A percentile compares a stretch with the other conserved stretches of the same genome.
Evolutionary conservation across 2,888 invertebrate species (phyloP).

Genomic region (Ernsta delagoae): DNA sequence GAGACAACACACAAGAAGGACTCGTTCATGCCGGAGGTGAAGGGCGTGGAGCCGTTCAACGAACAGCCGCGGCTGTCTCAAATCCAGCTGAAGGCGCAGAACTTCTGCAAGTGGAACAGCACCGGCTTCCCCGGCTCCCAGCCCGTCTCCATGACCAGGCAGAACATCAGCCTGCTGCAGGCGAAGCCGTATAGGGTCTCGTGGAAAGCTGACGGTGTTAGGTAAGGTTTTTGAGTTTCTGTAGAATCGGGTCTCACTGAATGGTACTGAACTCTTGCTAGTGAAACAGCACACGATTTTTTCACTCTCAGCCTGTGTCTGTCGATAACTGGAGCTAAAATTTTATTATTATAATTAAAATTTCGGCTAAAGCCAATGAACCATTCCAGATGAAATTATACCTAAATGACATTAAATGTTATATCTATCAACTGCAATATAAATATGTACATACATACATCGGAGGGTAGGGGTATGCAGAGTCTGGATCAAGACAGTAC

Average conservation of each 20-base stretch:
- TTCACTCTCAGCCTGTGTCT: constrained; percentile 97
- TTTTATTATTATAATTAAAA: no score
- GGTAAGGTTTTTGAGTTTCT: constrained; percentile 72
- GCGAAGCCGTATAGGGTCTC: constrained; percentile 97
- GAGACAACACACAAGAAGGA: constrained; percentile 83
- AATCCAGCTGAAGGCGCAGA: constrained; percentile 90
- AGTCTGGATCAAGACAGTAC: no score
- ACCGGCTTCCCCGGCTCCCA: constrained; percentile 98
- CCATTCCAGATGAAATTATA: no score
- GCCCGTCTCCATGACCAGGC: constrained; percentile 97
- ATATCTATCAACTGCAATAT: no score
- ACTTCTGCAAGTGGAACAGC: constrained; percentile 91
- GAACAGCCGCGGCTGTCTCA: constrained; percentile 85
- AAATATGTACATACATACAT: no score
- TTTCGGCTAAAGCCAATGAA: no score
- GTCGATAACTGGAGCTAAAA: no score
- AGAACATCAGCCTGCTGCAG: constrained; percentile 90
- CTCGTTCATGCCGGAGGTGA: constrained; percentile 95
- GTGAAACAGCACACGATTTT: constrained; percentile 93
- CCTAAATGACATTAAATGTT: no score
- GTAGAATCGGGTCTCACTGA: no score
- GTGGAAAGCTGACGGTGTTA: constrained; percentile 99
- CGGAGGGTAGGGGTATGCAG: no score
- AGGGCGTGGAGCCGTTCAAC: constrained; percentile 89
- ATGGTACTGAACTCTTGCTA: constrained; percentile 91